Percentiles rank a stretch among this genome's conserved stretches.
phyloP scores from a whole-genome alignment of 1,140 invertebrate species.

The Bombus affinis region DNA sequence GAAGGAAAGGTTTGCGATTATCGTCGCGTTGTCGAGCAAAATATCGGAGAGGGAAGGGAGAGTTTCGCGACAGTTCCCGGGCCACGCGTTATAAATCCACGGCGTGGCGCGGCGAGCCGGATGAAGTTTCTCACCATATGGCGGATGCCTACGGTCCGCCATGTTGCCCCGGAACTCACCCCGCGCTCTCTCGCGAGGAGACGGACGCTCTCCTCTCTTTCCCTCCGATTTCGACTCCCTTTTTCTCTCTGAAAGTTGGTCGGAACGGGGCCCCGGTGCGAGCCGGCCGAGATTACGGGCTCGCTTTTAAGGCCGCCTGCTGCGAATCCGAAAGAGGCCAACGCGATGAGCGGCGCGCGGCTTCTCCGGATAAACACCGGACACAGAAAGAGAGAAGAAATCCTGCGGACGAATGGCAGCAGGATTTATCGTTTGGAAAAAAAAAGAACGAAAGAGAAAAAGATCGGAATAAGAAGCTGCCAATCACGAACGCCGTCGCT shows the following conservation, averaged over 20 bases:
- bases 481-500: background rate
- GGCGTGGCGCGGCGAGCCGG: background rate
- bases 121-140: slow-evolving; percentile 50
- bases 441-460: background rate
- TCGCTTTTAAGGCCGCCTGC: slow-evolving; percentile 71
- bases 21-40: background rate
- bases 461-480: too few relatives aligned
- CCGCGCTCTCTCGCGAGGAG: background rate
- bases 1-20: too few relatives aligned
- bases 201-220: background rate
- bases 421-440: slow-evolving; percentile 48
- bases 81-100: slow-evolving; percentile 25
- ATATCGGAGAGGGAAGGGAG: background rate
- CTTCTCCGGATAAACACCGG: slow-evolving; percentile 61
- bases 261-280: slow-evolving; percentile 20
- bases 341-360: slow-evolving; percentile 43
- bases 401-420: slow-evolving; percentile 55
- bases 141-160: slow-evolving; percentile 41
- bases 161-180: slow-evolving; percentile 50
- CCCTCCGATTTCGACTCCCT: slow-evolving; percentile 27
- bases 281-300: slow-evolving; percentile 72
- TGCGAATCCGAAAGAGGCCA: slow-evolving; percentile 70
- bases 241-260: slow-evolving; percentile 23
- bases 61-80: background rate
- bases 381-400: slow-evolving; percentile 40